These are phyloP conservation scores for Plectropomus leopardus DNA, from an alignment of 2,113 vertebrate species.

Conservation along the genomic window DNA sequence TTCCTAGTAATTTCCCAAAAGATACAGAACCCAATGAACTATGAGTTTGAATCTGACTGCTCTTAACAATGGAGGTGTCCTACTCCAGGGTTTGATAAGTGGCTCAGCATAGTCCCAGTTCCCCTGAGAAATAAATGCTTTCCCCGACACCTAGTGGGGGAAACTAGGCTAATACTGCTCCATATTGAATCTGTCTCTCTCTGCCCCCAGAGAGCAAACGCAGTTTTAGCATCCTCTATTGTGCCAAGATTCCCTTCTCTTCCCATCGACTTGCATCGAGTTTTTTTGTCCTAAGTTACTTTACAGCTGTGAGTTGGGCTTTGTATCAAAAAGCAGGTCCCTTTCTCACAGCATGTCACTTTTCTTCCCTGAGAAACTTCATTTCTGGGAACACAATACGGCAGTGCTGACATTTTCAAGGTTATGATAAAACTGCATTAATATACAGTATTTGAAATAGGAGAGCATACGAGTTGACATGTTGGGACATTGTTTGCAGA, in stretches of 20 bases:
- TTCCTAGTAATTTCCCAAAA: constrained; percentile 11
- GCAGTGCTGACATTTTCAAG: background rate
- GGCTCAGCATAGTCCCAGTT: constrained; percentile 36
- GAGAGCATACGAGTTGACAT: background rate
- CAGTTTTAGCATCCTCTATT: constrained; percentile 52
- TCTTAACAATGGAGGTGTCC: constrained; percentile 38
- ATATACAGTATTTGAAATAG: background rate
- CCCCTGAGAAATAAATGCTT: constrained; percentile 54
- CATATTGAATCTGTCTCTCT: constrained; percentile 56
- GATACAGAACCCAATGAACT: background rate
- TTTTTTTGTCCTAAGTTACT: constrained; percentile 40
- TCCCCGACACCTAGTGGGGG: constrained; percentile 55
- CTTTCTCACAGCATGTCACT: constrained; percentile 19
- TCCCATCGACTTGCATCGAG: constrained; percentile 5
- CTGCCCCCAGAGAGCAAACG: constrained; percentile 50
- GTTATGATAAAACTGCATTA: background rate
- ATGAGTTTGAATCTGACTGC: constrained; percentile 27
- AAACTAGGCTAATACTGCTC: constrained; percentile 72
- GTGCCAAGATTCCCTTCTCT: constrained; percentile 50
- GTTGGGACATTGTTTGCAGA: background rate
- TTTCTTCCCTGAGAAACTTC: constrained; percentile 16
- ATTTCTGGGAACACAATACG: background rate
- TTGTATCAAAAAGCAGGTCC: constrained; percentile 18
- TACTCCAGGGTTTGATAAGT: constrained; percentile 53
- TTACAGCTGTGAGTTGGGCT: constrained; percentile 41